These are phyloP conservation scores for Amblyopsis hoosieri DNA, from an alignment of 2,797 vertebrate species.

Conservation along the genomic window DNA sequence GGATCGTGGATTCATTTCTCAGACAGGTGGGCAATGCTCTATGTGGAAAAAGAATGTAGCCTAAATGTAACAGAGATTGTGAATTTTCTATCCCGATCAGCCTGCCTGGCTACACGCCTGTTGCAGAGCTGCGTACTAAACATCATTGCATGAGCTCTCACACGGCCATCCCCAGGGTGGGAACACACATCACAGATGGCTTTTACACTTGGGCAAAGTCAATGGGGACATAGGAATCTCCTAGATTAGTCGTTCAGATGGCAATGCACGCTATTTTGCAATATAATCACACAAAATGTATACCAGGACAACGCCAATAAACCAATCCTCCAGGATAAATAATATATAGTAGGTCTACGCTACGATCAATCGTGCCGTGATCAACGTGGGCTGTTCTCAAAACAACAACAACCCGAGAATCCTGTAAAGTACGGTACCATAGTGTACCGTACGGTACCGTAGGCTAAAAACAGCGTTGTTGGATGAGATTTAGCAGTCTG, in stretches of 20 bases:
- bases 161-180: conserved; percentile 17
- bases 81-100: no score
- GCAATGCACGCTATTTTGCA: conserved; percentile 26
- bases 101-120: conserved; percentile 54
- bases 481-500: conserved; percentile 51
- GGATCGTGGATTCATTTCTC: not conserved
- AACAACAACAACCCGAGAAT: no score
- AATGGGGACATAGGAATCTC: conserved; percentile 20
- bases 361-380: not conserved
- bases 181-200: conserved; percentile 63
- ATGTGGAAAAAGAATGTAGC: not conserved
- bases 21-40: not conserved
- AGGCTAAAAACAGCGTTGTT: not conserved
- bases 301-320: no score
- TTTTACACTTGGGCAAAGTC: conserved; percentile 55
- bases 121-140: conserved; percentile 36
- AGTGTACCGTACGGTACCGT: conserved; percentile 5
- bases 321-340: no score
- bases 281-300: conserved; percentile 12
- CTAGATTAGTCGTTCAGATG: not conserved
- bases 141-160: conserved; percentile 33
- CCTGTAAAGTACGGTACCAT: conserved; percentile 6
- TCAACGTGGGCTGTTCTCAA: not conserved
- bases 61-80: not conserved
- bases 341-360: not conserved